phyloP scores from a whole-genome alignment of 2,113 vertebrate genomes.

The Sporophila hypoxantha region DNA sequence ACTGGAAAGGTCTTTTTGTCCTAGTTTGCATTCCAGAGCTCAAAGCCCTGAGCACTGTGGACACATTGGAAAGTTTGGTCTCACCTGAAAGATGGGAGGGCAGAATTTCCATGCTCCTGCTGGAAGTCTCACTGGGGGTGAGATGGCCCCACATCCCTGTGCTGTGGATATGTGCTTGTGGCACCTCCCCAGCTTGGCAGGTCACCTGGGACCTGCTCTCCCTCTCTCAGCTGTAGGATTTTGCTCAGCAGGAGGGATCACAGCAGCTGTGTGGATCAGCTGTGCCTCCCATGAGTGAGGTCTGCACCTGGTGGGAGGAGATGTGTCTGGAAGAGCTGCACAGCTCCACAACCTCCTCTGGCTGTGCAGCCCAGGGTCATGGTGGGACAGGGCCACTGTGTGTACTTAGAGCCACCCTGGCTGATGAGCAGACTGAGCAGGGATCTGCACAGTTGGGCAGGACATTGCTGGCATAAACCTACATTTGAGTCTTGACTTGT shows the following conservation, averaged over 20 bases:
- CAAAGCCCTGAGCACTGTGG: neutral
- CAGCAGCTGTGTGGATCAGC: neutral
- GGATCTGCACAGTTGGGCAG: neutral
- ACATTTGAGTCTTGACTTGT: neutral
- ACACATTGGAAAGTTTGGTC: neutral
- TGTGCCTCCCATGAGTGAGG: accelerated
- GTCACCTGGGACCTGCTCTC: neutral
- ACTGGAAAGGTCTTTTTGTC: neutral
- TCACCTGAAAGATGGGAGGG: neutral
- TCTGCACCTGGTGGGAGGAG: neutral
- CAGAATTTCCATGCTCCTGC: neutral
- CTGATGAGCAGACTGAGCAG: neutral
- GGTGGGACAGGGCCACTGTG: neutral
- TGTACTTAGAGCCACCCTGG: neutral
- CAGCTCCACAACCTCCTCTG: neutral
- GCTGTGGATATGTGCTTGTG: neutral
- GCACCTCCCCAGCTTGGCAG: neutral
- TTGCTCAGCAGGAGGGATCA: neutral
- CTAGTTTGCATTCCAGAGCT: neutral
- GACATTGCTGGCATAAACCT: neutral
- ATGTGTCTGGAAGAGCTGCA: neutral
- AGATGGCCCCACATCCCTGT: neutral
- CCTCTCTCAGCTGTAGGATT: neutral
- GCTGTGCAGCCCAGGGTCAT: accelerated
- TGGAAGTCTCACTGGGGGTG: accelerated